Evolutionary conservation across 1,140 invertebrate species (phyloP), one percentile per base, ranked within the genome.

Genomic region (Saccostrea echinata): DNA sequence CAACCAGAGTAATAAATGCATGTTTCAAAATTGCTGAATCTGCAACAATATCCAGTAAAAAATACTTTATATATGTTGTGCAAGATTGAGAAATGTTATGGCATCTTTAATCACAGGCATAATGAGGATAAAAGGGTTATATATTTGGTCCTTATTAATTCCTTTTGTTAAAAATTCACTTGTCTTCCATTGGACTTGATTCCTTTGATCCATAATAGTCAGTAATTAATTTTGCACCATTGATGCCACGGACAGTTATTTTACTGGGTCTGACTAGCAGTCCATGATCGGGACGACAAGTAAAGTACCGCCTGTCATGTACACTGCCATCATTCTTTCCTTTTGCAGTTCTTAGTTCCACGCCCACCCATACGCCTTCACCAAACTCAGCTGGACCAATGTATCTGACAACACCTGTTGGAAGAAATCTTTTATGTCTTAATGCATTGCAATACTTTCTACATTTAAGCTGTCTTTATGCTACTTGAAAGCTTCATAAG

Each of bases 171-270:
- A 33, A 76, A 30, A 33, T 84, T 35, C 82, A 68, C 35, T 53
- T 71, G 24, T 84, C 80, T 68, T 87, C 86, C 27, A 61, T 61
- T 30, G 81, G 64, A 27, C 88, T 82, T 55, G 68, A 76, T 33
- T 89, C 88, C 30, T 85, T 87, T 33, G 88, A 85, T 30, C 89
- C 84, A 51, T 84, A 89, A 24, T 88, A 84, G 80, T 94, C 94
- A 21, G 89, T 89, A n/a, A 96, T 91, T 30, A 96, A 93, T 90
- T 95, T 95, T 18, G 96, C 94, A 21, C 96, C 96, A 92, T 96
- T 96, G 85, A 96, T 96, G 16, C 96, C 96, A 11, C 95, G 92
- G 8, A 96, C 95, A n/a, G 95, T 95, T 13, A 96, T 95, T 91
- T 95, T 94, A 88, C 93, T 94, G 61, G 96, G 96, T 88, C 94